phyloP scores from a whole-genome alignment of 1,140 invertebrate genomes.

The Bombus confusus region DNA sequence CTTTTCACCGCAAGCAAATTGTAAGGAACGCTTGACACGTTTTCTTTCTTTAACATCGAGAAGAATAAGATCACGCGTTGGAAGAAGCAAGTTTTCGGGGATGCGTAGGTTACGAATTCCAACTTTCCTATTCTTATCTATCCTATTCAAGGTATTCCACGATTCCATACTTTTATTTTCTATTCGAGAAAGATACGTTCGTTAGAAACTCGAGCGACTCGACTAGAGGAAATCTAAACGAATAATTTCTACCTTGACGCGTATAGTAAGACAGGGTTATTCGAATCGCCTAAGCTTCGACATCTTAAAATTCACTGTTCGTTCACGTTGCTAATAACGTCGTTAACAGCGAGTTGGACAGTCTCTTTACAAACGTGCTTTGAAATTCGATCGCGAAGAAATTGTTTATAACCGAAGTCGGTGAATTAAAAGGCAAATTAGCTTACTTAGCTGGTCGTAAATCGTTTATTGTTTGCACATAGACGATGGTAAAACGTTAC shows the following conservation, averaged over 20 bases:
- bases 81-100: neutral
- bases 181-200: too few relatives aligned
- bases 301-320: too few relatives aligned
- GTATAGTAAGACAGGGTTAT: too few relatives aligned
- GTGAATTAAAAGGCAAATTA: neutral
- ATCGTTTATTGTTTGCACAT: neutral
- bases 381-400: neutral
- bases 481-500: neutral
- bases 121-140: neutral
- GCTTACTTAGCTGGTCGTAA: neutral
- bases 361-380: too few relatives aligned
- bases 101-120: neutral
- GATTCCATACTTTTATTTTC: neutral
- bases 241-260: neutral
- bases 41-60: conserved; percentile 10
- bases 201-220: too few relatives aligned
- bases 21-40: conserved; percentile 26
- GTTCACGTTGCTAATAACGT: too few relatives aligned
- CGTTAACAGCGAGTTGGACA: too few relatives aligned
- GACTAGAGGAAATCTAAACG: neutral
- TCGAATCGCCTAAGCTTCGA: neutral
- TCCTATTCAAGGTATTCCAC: neutral
- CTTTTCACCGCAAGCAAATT: conserved; percentile 44
- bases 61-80: neutral
- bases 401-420: neutral